These are phyloP conservation scores for Odontothrips loti DNA, from an alignment of 2,888 invertebrate genomes.

Conservation along the genomic window DNA sequence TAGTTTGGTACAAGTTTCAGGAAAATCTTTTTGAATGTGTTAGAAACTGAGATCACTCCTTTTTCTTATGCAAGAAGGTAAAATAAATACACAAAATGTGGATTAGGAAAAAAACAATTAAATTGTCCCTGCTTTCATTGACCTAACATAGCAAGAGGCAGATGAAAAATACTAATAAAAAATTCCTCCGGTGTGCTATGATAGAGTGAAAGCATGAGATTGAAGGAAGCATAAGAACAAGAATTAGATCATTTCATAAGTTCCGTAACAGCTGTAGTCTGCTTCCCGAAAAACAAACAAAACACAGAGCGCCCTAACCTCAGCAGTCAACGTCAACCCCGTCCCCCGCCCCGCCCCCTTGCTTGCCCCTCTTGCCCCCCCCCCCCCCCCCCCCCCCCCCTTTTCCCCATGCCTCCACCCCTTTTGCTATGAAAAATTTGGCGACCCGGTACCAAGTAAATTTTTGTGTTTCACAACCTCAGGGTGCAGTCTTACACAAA, in stretches of 20 bases:
- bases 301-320: not conserved
- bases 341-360: constrained; percentile 36
- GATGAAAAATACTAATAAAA: not conserved
- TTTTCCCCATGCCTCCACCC: too few relatives aligned
- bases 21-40: too few relatives aligned
- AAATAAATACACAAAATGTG: not conserved
- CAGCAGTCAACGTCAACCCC: not conserved
- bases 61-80: too few relatives aligned
- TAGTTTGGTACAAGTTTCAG: too few relatives aligned
- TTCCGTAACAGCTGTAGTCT: not conserved
- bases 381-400: too few relatives aligned
- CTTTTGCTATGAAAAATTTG: too few relatives aligned
- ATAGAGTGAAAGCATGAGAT: not conserved
- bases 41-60: not conserved
- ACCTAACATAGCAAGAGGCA: not conserved
- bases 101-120: not conserved
- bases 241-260: not conserved
- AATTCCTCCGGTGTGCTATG: not conserved
- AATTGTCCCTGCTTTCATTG: not conserved
- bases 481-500: too few relatives aligned
- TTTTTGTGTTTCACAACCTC: too few relatives aligned
- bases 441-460: too few relatives aligned
- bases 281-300: not conserved
- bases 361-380: too few relatives aligned
- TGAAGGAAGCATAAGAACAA: not conserved